Percentiles rank a stretch among this genome's conserved stretches.
These are phyloP conservation scores for Diploscapter pachys DNA, from an alignment of 1,140 invertebrate species.

Conservation along the genomic window DNA sequence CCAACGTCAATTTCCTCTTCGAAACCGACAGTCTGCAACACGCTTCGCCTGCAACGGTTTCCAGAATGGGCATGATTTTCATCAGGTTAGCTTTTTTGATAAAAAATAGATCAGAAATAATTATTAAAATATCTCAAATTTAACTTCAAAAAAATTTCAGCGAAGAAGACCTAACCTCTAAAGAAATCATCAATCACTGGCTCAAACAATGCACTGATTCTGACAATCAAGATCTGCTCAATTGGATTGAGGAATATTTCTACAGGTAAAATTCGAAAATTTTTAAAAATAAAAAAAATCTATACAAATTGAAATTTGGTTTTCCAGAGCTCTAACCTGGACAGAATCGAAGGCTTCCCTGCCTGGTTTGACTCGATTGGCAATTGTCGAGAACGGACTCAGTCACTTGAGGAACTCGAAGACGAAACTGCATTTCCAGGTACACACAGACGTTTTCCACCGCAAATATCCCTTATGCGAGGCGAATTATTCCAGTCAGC, in stretches of 20 bases:
- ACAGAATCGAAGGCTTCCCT: no score
- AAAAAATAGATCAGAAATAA: background rate
- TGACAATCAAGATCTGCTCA: conserved; percentile 60
- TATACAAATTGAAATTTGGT: no score
- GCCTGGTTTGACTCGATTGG: conserved; percentile 2
- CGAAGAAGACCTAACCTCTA: conserved; percentile 69
- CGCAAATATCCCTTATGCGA: no score
- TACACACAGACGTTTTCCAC: no score
- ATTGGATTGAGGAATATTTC: conserved; percentile 69
- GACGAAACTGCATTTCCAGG: conserved; percentile 38
- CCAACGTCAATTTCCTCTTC: conserved; percentile 89
- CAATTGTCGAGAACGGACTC: conserved; percentile 6
- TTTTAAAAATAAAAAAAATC: no score
- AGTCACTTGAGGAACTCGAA: conserved; percentile 5
- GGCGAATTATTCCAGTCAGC: no score
- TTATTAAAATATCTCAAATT: background rate
- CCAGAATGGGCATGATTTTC: conserved; percentile 90
- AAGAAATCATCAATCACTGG: conserved; percentile 67
- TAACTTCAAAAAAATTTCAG: conserved; percentile 45
- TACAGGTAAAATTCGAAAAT: conserved; percentile 58
- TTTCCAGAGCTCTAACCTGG: no score
- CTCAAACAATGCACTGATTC: conserved; percentile 63
- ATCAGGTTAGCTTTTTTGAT: conserved; percentile 60
- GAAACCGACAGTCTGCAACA: conserved; percentile 88
- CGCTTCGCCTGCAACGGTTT: conserved; percentile 95